A percentile compares a stretch with the other conserved stretches of the same genome.
These are phyloP conservation scores for Nyctalus aviator DNA, from an alignment of 2,797 vertebrate genomes.

Conservation along the genomic window DNA sequence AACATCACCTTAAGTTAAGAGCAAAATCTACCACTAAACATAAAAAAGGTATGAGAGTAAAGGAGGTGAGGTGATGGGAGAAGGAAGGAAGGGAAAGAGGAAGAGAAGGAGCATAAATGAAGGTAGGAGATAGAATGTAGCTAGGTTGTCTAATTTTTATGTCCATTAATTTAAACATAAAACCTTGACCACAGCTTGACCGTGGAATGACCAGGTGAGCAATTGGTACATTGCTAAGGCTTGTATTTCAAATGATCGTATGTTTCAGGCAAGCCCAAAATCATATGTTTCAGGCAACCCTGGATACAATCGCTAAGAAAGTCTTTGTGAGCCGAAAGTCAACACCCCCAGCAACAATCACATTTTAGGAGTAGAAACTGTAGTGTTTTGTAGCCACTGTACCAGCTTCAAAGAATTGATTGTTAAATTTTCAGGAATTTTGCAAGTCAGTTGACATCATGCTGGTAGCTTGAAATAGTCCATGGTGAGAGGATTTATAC, in stretches of 20 bases:
- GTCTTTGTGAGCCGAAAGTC: constrained; percentile 13
- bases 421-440: constrained; percentile 49
- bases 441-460: constrained; percentile 9
- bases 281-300: not conserved
- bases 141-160: not conserved
- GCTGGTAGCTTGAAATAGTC: not conserved
- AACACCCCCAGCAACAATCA: not conserved
- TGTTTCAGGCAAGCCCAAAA: not conserved
- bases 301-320: constrained; percentile 1
- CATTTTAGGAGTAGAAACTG: constrained; percentile 31
- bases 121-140: not conserved
- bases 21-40: not conserved
- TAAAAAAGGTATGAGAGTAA: not conserved
- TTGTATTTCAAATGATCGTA: not conserved
- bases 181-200: not conserved
- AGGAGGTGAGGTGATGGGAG: not conserved
- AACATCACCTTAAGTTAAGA: constrained; percentile 52
- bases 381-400: not conserved
- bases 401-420: not conserved
- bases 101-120: not conserved
- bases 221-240: not conserved
- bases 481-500: not conserved
- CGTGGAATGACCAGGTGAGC: not conserved
- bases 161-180: not conserved
- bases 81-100: not conserved